Conservation (phyloP, 2,888 invertebrate species). For the Seira sanloemensis region DNA sequence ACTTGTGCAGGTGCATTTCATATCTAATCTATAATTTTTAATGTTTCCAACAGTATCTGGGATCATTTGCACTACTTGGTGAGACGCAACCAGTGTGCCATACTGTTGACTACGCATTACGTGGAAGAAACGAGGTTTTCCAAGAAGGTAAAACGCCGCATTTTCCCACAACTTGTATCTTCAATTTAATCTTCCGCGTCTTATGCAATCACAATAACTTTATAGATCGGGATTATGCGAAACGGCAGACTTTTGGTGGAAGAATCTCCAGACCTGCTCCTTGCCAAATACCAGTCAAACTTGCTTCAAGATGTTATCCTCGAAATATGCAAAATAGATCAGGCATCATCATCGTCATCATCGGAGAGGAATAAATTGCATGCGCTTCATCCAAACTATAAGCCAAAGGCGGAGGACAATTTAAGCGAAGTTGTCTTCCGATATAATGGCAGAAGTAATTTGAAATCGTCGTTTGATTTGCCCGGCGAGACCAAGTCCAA, state of each 20-base stretch:
- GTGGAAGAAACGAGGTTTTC: constrained; percentile 64
- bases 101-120: constrained; percentile 69
- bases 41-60: constrained; percentile 53
- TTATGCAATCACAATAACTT: neutral
- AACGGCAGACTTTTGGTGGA: constrained; percentile 64
- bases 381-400: neutral
- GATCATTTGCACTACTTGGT: constrained; percentile 55
- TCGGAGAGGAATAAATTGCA: constrained; percentile 27
- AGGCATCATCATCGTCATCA: constrained; percentile 22
- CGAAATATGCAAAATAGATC: constrained; percentile 37
- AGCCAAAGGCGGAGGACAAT: neutral
- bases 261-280: constrained; percentile 50
- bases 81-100: constrained; percentile 43
- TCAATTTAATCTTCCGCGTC: neutral
- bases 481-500: neutral
- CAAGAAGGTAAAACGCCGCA: constrained; percentile 38
- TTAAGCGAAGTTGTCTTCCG: neutral
- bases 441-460: constrained; percentile 28
- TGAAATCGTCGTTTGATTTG: neutral
- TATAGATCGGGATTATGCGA: constrained; percentile 66
- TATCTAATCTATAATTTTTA: neutral
- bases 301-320: constrained; percentile 65
- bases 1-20: neutral
- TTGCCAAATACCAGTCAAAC: constrained; percentile 37
- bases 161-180: neutral